Evolutionary conservation across 92 coral and sea anemone species (phyloP).

Genomic region (Parazoanthus darwini): DNA sequence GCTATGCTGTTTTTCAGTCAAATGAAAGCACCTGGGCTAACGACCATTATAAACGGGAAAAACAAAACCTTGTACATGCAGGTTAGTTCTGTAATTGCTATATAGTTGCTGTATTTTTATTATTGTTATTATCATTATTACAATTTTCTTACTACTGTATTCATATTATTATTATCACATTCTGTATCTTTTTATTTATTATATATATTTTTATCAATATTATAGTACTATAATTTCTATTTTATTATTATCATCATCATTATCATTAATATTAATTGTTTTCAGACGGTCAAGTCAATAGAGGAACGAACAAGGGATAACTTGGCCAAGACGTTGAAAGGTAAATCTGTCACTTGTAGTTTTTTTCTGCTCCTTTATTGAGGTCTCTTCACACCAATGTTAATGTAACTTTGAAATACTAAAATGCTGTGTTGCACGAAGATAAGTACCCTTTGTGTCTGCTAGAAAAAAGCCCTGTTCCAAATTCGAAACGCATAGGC

Average conservation of each 20-base stretch:
- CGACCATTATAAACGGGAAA: conserved; percentile 88
- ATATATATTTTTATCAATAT: too few relatives aligned
- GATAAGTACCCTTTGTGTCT: too few relatives aligned
- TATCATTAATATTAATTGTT: neutral
- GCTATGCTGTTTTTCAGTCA: conserved; percentile 60
- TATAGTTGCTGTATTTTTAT: too few relatives aligned
- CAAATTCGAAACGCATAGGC: too few relatives aligned
- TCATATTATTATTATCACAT: too few relatives aligned
- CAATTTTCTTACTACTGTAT: too few relatives aligned
- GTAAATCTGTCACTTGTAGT: conserved; percentile 27
- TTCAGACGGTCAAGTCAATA: conserved; percentile 86
- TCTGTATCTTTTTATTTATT: too few relatives aligned
- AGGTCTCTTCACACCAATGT: neutral
- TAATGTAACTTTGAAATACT: neutral
- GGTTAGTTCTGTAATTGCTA: conserved; percentile 43
- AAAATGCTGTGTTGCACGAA: too few relatives aligned
- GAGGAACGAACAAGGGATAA: conserved; percentile 89
- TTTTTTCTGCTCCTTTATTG: neutral
- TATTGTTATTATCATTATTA: too few relatives aligned
- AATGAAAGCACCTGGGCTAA: conserved; percentile 97
- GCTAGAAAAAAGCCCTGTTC: too few relatives aligned
- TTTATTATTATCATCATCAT: too few relatives aligned
- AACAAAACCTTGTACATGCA: conserved; percentile 96
- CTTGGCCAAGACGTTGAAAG: conserved; percentile 73
- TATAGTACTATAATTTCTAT: too few relatives aligned